Evolutionary conservation across 2,113 vertebrate genomes (phyloP).

Genomic region (Guaruba guarouba): DNA sequence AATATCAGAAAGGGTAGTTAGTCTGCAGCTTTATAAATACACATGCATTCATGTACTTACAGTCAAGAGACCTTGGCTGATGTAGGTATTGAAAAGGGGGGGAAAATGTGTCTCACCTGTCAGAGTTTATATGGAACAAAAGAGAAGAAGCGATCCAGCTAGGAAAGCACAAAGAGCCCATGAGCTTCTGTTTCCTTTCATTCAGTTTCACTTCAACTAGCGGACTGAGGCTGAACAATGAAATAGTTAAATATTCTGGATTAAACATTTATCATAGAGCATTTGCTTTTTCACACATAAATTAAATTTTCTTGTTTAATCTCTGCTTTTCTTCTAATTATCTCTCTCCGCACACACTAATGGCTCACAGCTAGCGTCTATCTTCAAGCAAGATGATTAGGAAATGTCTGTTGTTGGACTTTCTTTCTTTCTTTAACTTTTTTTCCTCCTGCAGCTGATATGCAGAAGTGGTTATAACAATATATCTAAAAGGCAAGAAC

Average conservation of each 20-base stretch:
- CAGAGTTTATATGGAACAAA: background rate
- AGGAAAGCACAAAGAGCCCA: background rate
- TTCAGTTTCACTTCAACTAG: background rate
- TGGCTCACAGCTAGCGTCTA: slow-evolving; percentile 43
- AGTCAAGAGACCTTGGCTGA: background rate
- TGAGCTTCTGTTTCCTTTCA: background rate
- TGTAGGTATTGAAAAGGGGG: background rate
- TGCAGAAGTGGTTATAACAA: background rate
- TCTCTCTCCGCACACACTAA: slow-evolving; percentile 46
- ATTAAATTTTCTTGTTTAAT: slow-evolving; percentile 66
- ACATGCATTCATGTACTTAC: background rate
- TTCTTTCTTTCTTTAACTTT: background rate
- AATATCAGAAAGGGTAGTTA: background rate
- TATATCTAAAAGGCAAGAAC: background rate
- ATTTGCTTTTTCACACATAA: slow-evolving; percentile 50
- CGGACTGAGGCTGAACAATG: background rate
- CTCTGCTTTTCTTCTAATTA: slow-evolving; percentile 62
- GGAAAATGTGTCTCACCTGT: background rate
- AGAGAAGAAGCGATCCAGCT: background rate
- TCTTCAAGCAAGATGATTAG: slow-evolving; percentile 51
- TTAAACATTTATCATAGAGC: slow-evolving; percentile 18
- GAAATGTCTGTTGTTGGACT: background rate
- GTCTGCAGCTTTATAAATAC: background rate
- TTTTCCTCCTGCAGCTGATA: background rate
- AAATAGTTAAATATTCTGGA: slow-evolving; percentile 46